Evolutionary conservation across 2,113 vertebrate genomes (phyloP).

Genomic region (Ammospiza nelsoni): DNA sequence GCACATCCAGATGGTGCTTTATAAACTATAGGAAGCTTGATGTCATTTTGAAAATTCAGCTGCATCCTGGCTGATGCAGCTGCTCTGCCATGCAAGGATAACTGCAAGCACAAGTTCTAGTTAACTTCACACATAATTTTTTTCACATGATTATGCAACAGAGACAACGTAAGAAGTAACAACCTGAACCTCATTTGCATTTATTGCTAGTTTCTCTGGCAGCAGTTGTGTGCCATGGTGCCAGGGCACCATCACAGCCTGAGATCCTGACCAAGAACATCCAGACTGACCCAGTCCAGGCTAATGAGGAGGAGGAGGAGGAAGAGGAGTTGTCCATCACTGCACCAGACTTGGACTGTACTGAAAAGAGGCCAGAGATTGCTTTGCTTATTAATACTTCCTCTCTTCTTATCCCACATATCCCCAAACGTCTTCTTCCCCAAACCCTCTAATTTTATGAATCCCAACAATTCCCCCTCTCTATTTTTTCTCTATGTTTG

Average conservation of each 20-base stretch:
- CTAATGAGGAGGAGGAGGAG: neutral
- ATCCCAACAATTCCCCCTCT: too few relatives aligned
- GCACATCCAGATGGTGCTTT: conserved; percentile 38
- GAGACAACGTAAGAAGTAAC: neutral
- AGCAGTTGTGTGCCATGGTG: neutral
- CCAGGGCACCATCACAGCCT: neutral
- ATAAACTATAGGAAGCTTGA: conserved; percentile 32
- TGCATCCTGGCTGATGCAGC: neutral
- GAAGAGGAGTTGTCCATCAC: neutral
- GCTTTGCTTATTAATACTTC: neutral
- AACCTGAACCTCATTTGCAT: neutral
- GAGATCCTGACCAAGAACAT: neutral
- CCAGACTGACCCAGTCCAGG: neutral
- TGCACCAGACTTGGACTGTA: neutral
- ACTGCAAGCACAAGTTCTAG: neutral
- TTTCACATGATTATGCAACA: neutral
- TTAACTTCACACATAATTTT: neutral
- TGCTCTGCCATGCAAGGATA: neutral
- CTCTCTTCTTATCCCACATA: neutral
- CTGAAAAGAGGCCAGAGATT: neutral
- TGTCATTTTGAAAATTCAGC: conserved; percentile 44
- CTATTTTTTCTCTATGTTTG: neutral
- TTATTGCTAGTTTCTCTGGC: neutral
- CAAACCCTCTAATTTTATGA: too few relatives aligned
- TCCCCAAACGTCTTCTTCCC: neutral